phyloP scores from a whole-genome alignment of 2,797 vertebrate genomes.

The Parauchenoglanis ngamensis region DNA sequence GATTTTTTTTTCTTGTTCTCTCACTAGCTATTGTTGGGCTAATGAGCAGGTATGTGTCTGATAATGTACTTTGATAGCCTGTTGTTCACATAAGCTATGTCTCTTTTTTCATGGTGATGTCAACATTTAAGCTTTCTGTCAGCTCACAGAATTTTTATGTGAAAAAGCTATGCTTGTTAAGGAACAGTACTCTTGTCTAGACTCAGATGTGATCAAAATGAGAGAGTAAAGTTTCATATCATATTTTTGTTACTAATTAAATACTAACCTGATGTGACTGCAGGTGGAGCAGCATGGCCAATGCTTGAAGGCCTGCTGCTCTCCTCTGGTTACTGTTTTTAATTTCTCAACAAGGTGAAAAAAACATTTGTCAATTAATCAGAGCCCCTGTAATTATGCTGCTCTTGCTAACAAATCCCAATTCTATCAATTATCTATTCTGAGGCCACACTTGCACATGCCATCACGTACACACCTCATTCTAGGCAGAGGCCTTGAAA shows the following conservation, averaged over 20 bases:
- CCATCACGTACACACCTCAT: slow-evolving; percentile 4
- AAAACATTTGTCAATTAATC: slow-evolving; percentile 69
- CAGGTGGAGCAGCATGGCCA: slow-evolving; percentile 54
- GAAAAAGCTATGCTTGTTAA: background rate
- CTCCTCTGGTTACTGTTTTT: slow-evolving; percentile 61
- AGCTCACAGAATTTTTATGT: background rate
- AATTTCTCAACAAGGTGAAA: slow-evolving; percentile 65
- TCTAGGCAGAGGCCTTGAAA: slow-evolving; percentile 50
- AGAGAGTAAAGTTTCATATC: background rate
- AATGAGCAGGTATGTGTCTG: background rate
- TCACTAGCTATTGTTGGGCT: background rate
- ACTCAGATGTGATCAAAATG: background rate
- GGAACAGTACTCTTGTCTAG: background rate
- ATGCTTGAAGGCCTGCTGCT: slow-evolving; percentile 42
- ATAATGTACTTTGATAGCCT: background rate
- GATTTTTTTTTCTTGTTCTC: background rate
- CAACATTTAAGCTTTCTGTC: background rate
- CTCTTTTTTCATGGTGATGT: background rate
- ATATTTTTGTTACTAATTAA: slow-evolving; percentile 3
- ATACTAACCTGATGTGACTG: slow-evolving; percentile 43
- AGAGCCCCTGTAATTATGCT: slow-evolving; percentile 70
- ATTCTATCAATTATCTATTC: slow-evolving; percentile 79
- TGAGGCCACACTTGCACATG: slow-evolving; percentile 52
- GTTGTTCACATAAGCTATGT: background rate
- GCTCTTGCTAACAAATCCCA: slow-evolving; percentile 74